A percentile compares a stretch with the other conserved stretches of the same genome.
These are phyloP conservation scores for Meriones psammophilus DNA, from an alignment of 2,797 vertebrate species.

Conservation along the genomic window DNA sequence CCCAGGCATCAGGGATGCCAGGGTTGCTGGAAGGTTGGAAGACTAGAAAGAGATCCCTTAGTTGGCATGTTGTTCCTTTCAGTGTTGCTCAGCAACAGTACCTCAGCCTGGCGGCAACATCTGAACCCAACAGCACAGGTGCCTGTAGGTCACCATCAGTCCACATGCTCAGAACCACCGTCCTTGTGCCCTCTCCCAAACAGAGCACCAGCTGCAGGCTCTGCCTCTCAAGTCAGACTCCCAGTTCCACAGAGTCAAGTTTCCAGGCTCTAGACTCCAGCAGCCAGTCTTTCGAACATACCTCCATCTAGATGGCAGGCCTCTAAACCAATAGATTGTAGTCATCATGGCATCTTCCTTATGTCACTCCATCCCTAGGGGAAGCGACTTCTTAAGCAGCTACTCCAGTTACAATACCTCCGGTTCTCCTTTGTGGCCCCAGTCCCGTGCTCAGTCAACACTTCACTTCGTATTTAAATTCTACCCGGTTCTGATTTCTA, in stretches of 20 bases:
- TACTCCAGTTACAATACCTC: not conserved
- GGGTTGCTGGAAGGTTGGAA: not conserved
- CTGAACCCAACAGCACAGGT: not conserved
- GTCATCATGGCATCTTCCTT: not conserved
- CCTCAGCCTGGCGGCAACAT: not conserved
- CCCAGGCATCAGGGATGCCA: not conserved
- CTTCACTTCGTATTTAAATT: not conserved
- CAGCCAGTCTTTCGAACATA: not conserved
- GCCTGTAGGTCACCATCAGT: not conserved
- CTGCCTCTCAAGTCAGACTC: not conserved
- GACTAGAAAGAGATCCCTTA: not conserved
- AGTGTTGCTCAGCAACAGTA: not conserved
- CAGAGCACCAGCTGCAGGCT: not conserved
- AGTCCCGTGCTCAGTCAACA: not conserved
- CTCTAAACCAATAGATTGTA: not conserved
- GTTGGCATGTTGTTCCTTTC: not conserved
- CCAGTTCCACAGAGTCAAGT: not conserved
- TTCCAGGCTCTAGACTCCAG: not conserved
- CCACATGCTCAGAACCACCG: not conserved
- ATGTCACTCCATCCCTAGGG: not conserved
- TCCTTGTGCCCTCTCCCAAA: not conserved
- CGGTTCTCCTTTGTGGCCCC: not conserved
- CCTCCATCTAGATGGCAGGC: not conserved
- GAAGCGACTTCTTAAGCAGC: not conserved
- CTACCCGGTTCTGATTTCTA: slow-evolving; percentile 28